phyloP scores from a whole-genome alignment of 2,113 vertebrate genomes.

The Thinocorus orbignyianus region DNA sequence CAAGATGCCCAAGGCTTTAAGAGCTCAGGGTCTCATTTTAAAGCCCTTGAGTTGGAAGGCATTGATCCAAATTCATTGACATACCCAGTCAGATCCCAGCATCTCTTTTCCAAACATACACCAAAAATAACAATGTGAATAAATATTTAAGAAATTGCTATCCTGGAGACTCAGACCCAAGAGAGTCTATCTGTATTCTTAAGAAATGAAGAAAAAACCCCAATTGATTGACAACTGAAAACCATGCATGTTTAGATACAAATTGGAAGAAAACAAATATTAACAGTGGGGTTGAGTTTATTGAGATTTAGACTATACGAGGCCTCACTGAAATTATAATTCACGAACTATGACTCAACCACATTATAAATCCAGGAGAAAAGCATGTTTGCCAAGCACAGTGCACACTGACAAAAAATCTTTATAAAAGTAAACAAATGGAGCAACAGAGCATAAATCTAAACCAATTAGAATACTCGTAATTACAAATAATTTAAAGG shows the following conservation, averaged over 20 bases:
- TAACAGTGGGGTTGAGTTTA: conserved; percentile 50
- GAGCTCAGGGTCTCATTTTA: neutral
- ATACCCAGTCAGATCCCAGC: neutral
- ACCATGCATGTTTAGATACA: conserved; percentile 23
- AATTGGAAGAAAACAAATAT: conserved; percentile 36
- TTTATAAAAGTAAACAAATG: neutral
- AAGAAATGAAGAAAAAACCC: conserved; percentile 34
- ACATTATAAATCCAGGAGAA: conserved; percentile 47
- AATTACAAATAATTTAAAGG: conserved; percentile 48
- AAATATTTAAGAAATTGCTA: neutral
- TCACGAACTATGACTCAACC: conserved; percentile 40
- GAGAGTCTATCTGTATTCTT: conserved; percentile 4
- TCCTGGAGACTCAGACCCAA: neutral
- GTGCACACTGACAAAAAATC: neutral
- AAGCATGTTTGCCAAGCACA: neutral
- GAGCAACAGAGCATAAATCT: conserved; percentile 29
- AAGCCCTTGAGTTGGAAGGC: neutral
- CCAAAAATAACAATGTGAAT: neutral
- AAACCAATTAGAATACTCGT: conserved; percentile 40
- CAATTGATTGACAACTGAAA: conserved; percentile 33
- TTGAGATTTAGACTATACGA: conserved; percentile 43
- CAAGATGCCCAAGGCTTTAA: neutral
- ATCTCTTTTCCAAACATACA: neutral
- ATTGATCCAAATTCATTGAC: neutral
- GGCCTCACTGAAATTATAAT: conserved; percentile 26